phyloP scores from a whole-genome alignment of 2,888 invertebrate genomes.

The Notodonta dromedarius region DNA sequence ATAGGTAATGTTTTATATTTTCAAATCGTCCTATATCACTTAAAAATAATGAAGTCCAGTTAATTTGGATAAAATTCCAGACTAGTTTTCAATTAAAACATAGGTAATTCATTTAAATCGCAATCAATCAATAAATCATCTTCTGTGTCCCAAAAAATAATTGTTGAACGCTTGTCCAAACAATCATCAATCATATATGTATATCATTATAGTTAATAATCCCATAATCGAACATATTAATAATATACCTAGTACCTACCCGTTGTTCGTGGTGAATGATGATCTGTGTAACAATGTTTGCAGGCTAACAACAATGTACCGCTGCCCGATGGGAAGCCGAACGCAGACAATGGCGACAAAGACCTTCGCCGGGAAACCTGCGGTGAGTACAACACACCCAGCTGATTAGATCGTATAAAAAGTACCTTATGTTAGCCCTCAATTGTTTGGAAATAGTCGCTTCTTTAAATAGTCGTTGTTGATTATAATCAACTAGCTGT shows the following conservation, averaged over 20 bases:
- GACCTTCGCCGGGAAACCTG: conserved; percentile 67
- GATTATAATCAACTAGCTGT: too few relatives aligned
- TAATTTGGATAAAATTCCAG: too few relatives aligned
- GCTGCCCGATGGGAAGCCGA: conserved; percentile 48
- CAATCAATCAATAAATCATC: too few relatives aligned
- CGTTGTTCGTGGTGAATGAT: conserved; percentile 27
- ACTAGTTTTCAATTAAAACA: too few relatives aligned
- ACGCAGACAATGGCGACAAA: conserved; percentile 59
- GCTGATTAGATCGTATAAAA: background rate
- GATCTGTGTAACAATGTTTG: conserved; percentile 39
- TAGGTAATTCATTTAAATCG: too few relatives aligned
- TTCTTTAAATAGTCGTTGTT: background rate
- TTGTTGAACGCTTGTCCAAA: too few relatives aligned
- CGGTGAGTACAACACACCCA: conserved; percentile 48
- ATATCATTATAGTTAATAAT: background rate
- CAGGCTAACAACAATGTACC: conserved; percentile 61
- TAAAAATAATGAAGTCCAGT: too few relatives aligned
- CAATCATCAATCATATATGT: too few relatives aligned
- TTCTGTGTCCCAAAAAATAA: too few relatives aligned
- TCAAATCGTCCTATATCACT: too few relatives aligned
- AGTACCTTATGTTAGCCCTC: background rate
- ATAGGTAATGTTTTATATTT: too few relatives aligned
- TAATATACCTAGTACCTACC: conserved; percentile 12
- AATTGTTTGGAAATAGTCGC: background rate
- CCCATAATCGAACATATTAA: conserved; percentile 16